phyloP scores from a whole-genome alignment of 1,140 invertebrate genomes.

The Mactra quadrangularis region DNA sequence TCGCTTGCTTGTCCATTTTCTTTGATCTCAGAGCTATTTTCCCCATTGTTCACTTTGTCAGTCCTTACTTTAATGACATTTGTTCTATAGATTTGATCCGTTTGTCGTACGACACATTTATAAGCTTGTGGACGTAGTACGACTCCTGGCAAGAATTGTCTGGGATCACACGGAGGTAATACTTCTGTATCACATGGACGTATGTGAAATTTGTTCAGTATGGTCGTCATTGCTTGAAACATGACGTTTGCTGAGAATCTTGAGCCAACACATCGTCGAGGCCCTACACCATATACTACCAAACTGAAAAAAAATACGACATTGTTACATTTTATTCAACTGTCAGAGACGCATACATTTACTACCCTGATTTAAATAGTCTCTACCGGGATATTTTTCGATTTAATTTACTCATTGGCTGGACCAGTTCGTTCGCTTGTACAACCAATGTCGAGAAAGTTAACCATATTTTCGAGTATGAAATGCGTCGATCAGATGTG shows the following conservation, averaged over 20 bases:
- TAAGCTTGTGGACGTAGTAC: conserved; percentile 44
- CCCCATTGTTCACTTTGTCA: too few relatives aligned
- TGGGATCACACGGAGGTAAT: conserved; percentile 42
- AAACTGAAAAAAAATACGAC: conserved; percentile 50
- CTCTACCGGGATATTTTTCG: too few relatives aligned
- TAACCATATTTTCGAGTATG: too few relatives aligned
- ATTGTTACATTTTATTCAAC: background rate
- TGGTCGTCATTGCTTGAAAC: background rate
- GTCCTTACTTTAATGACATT: too few relatives aligned
- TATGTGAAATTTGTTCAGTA: conserved; percentile 30
- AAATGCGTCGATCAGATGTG: too few relatives aligned
- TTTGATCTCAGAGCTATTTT: too few relatives aligned
- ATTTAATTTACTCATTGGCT: too few relatives aligned
- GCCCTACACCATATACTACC: conserved; percentile 44
- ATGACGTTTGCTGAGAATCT: conserved; percentile 49
- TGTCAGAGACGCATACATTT: too few relatives aligned
- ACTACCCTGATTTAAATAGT: too few relatives aligned
- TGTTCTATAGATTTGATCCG: background rate
- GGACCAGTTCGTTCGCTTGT: too few relatives aligned
- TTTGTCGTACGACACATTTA: conserved; percentile 7
- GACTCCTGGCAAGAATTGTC: conserved; percentile 41
- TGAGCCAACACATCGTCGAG: conserved; percentile 37
- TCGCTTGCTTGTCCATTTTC: too few relatives aligned
- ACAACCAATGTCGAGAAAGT: too few relatives aligned
- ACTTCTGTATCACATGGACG: background rate